These are phyloP conservation scores for Drosophila phalerata DNA, from an alignment of 2,888 invertebrate genomes.

Conservation along the genomic window DNA sequence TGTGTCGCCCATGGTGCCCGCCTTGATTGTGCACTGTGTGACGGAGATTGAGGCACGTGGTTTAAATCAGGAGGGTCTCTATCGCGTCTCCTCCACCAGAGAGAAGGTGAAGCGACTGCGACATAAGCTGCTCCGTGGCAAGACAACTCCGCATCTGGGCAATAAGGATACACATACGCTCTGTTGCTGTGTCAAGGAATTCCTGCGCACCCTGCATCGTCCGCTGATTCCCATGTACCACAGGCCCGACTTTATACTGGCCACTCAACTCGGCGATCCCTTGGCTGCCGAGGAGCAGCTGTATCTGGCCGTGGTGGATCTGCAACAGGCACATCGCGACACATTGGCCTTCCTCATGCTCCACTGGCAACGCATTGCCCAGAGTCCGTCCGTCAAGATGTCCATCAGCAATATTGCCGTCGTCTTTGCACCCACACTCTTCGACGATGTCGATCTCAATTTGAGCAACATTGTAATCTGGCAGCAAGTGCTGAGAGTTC, in stretches of 20 bases:
- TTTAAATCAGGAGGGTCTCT: constrained; percentile 66
- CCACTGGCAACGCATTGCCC: constrained; percentile 70
- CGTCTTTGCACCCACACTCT: constrained; percentile 68
- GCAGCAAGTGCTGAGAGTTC: constrained; percentile 58
- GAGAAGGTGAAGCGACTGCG: constrained; percentile 70
- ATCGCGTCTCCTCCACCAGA: constrained; percentile 68
- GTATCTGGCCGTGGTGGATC: constrained; percentile 48
- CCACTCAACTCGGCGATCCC: constrained; percentile 50
- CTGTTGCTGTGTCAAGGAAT: constrained; percentile 70
- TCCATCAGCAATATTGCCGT: constrained; percentile 62
- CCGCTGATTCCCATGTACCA: constrained; percentile 62
- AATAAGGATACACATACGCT: constrained; percentile 67
- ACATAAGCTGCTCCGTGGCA: constrained; percentile 66
- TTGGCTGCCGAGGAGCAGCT: constrained; percentile 55
- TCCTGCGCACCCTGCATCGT: constrained; percentile 57
- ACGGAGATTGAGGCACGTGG: constrained; percentile 70
- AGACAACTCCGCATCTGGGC: constrained; percentile 61
- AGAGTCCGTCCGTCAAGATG: constrained; percentile 65
- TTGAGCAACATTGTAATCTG: constrained; percentile 61
- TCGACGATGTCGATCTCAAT: constrained; percentile 63
- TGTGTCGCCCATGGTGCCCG: constrained; percentile 69
- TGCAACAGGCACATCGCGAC: constrained; percentile 63
- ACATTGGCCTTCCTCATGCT: constrained; percentile 68
- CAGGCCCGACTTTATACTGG: constrained; percentile 51
- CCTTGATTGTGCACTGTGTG: constrained; percentile 73